phyloP scores from a whole-genome alignment of 2,888 invertebrate genomes.

The Molorchus minor region DNA sequence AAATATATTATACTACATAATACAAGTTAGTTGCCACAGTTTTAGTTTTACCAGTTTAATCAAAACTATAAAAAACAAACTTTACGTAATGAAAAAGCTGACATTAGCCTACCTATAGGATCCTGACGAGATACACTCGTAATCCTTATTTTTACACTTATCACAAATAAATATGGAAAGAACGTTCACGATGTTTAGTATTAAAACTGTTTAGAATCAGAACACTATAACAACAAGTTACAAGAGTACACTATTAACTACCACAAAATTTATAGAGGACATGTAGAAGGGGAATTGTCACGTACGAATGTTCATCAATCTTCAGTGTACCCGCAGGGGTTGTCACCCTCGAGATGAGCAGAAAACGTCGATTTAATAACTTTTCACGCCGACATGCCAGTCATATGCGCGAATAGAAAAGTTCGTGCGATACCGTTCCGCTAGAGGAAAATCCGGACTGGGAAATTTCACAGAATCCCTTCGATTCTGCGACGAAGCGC shows the following conservation, averaged over 20 bases:
- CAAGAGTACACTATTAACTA: constrained; percentile 30
- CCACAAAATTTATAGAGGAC: constrained; percentile 24
- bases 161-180: no score
- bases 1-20: no score
- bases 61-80: no score
- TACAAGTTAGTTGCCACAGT: no score
- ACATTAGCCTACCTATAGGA: no score
- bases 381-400: constrained; percentile 38
- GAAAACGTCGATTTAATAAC: constrained; percentile 33
- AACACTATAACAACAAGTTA: constrained; percentile 30
- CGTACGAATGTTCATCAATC: constrained; percentile 17
- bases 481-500: constrained; percentile 54
- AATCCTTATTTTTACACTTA: no score
- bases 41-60: no score
- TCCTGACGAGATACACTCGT: no score
- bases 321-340: constrained; percentile 15
- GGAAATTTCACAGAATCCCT: constrained; percentile 53
- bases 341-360: constrained; percentile 20
- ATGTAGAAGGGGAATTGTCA: constrained; percentile 20
- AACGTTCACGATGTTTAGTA: no score
- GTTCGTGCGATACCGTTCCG: constrained; percentile 46
- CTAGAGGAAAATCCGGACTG: constrained; percentile 54
- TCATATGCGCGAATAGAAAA: constrained; percentile 41
- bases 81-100: no score
- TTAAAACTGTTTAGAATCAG: background rate